A percentile compares a stretch with the other conserved stretches of the same genome.
These are phyloP conservation scores for Halesus radiatus DNA, from an alignment of 1,140 invertebrate genomes.

Conservation along the genomic window DNA sequence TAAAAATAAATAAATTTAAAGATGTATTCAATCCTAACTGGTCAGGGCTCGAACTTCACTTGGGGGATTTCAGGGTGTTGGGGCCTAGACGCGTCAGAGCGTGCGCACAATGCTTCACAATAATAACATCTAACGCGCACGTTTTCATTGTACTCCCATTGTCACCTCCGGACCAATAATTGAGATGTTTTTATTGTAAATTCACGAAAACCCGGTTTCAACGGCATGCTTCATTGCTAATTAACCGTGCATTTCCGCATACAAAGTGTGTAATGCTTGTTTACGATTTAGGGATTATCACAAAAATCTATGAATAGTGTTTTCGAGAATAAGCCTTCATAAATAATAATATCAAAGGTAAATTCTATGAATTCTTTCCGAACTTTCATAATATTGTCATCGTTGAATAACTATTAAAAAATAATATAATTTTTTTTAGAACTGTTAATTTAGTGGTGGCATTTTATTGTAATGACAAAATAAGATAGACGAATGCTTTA, in stretches of 20 bases:
- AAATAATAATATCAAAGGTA: too few relatives aligned
- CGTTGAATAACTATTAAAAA: too few relatives aligned
- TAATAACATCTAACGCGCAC: background rate
- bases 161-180: constrained; percentile 1
- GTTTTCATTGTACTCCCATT: constrained; percentile 24
- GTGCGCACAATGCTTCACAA: constrained; percentile 4
- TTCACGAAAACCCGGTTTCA: background rate
- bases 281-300: constrained; percentile 8
- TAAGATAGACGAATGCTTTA: too few relatives aligned
- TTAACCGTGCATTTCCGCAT: constrained; percentile 8
- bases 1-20: too few relatives aligned
- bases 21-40: too few relatives aligned
- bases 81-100: background rate
- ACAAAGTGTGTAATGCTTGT: background rate
- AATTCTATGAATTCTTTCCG: too few relatives aligned
- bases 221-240: background rate
- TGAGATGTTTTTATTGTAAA: constrained; percentile 21
- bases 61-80: too few relatives aligned
- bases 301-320: constrained; percentile 11
- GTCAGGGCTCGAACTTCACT: too few relatives aligned
- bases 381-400: too few relatives aligned
- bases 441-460: too few relatives aligned
- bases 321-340: background rate
- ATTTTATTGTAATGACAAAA: too few relatives aligned
- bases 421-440: too few relatives aligned